Base-by-base conservation (phyloP, 2,113 vertebrate genomes). In the Tauraco erythrolophus region DNA sequence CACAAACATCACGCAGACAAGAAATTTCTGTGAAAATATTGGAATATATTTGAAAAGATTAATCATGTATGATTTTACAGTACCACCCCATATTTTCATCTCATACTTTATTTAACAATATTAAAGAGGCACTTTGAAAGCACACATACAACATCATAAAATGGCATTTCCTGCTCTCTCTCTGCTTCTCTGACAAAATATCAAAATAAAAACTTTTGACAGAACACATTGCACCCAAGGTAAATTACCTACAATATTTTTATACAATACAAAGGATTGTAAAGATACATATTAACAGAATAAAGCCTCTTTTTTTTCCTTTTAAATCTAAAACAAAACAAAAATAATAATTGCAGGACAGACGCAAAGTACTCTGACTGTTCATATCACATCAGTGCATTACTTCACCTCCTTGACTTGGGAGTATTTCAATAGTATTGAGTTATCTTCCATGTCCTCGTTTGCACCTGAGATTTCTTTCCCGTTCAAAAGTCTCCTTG, bases 171-270 rank as follows among this genome's bases (percentile, higher is more conserved):
- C 97, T 98, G 98, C 98, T 98, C 97, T 97, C 98, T 97, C 98
- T 98, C 98, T 98, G 97, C 97, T 98, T 95, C 97, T 98, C 98
- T 98, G 98, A 98, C 97, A 98, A 98, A 98, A 99, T 98, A 99
- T 98, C 99, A 99, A 99, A 99, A 99, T 99, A 99, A 99, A 98
- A 99, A 99, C 98, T 99, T 99, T 98, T 98, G 97, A 99, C 98
- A 98, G 97, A 99, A 98, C 97, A 98, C 98, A 99, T 99, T 99
- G 99, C 99, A 99, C 98, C 98, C 98, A 98, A 98, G 97, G 98
- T 98, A 97, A 98, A 98, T 99, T 95, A 99, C 98, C 98, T 99
- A 99, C 98, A 99, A 98, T 99, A 99, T 98, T 86, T 97, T 96
- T 98, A 98, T 99, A 99, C 98, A 99, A 98, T 98, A 98, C 98